Conservation (phyloP, 2,797 vertebrate genomes). For the Dallia pectoralis region DNA sequence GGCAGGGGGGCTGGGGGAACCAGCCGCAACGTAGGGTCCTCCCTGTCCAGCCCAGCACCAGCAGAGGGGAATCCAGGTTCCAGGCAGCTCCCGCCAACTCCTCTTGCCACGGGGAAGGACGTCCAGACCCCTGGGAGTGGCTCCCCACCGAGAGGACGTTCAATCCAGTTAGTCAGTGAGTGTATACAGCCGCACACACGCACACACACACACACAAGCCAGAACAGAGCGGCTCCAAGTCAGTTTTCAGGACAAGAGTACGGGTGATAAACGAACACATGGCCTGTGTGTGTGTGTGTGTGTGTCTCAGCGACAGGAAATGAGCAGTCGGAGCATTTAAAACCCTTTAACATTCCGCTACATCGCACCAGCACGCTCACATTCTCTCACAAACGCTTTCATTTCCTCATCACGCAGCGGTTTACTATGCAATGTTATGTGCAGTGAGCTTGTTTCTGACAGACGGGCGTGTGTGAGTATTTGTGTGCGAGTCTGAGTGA, state of each 20-base stretch:
- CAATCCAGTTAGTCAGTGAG: constrained; percentile 57
- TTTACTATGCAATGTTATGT: constrained; percentile 9
- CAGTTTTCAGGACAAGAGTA: too few species aligned
- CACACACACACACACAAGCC: constrained; percentile 1
- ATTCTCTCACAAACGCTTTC: constrained; percentile 1
- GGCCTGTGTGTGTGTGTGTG: neutral
- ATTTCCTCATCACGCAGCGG: neutral
- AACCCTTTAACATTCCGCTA: constrained; percentile 50
- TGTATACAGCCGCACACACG: constrained; percentile 17
- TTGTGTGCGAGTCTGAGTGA: constrained; percentile 2
- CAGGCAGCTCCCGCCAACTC: constrained; percentile 36
- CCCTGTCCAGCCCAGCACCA: constrained; percentile 37
- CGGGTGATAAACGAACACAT: neutral
- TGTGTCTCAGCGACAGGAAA: constrained; percentile 49
- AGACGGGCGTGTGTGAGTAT: constrained; percentile 9
- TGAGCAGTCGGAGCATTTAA: constrained; percentile 49
- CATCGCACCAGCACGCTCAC: constrained; percentile 7
- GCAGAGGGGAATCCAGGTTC: constrained; percentile 37
- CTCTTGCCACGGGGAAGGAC: constrained; percentile 33
- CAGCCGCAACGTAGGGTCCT: constrained; percentile 27
- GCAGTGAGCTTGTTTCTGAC: constrained; percentile 24
- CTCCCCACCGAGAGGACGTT: constrained; percentile 48
- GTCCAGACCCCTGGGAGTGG: constrained; percentile 32
- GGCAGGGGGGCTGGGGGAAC: constrained; percentile 28
- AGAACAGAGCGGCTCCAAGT: too few species aligned